These are phyloP conservation scores for Diplodus sargus DNA, from an alignment of 2,797 vertebrate species.

Conservation along the genomic window DNA sequence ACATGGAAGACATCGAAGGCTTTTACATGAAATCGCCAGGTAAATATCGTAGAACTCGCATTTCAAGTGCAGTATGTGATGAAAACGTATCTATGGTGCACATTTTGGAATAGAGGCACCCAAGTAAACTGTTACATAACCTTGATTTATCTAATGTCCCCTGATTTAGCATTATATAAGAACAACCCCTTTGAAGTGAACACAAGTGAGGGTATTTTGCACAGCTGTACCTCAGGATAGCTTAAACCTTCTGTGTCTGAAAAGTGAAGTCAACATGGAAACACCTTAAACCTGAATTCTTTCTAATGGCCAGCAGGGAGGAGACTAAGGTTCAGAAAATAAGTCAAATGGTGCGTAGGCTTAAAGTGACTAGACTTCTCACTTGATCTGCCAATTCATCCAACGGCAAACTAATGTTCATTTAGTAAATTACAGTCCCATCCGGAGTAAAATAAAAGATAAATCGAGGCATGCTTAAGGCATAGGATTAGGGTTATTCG, in stretches of 20 bases:
- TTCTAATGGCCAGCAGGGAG: too few relatives aligned
- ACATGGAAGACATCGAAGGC: conserved; percentile 66
- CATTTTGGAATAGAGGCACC: not conserved
- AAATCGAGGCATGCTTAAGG: too few relatives aligned
- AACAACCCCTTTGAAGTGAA: not conserved
- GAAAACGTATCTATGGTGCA: not conserved
- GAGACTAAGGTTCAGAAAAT: too few relatives aligned
- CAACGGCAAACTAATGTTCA: too few relatives aligned
- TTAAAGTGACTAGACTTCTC: too few relatives aligned
- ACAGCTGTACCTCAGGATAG: not conserved
- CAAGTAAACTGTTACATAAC: not conserved
- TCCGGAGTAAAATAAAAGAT: too few relatives aligned
- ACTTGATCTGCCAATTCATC: too few relatives aligned
- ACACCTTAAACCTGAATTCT: too few relatives aligned
- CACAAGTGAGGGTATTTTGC: not conserved
- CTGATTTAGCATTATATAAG: not conserved
- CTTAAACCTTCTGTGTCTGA: not conserved
- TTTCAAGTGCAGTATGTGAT: not conserved
- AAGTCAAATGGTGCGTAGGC: too few relatives aligned
- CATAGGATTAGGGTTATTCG: too few relatives aligned
- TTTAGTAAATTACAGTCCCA: too few relatives aligned
- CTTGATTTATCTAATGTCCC: not conserved
- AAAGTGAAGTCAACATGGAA: too few relatives aligned
- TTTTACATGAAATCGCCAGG: conserved; percentile 66
- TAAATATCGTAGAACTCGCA: conserved; percentile 6